These are phyloP conservation scores for Cairina moschata DNA, from an alignment of 2,113 vertebrate species.

Conservation along the genomic window DNA sequence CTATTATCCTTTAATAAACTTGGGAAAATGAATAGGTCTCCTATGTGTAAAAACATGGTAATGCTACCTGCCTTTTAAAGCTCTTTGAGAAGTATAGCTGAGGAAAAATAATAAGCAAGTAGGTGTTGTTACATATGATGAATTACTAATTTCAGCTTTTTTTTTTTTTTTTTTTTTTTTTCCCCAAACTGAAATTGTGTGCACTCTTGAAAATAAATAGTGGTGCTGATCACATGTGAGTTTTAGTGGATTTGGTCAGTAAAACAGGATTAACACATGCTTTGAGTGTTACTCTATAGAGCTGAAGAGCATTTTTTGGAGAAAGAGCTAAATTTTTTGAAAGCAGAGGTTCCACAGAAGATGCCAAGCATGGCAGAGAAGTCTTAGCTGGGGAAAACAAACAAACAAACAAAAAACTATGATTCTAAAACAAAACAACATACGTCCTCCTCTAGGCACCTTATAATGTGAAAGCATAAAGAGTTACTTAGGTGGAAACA, in stretches of 20 bases:
- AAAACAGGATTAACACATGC: background rate
- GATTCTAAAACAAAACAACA: background rate
- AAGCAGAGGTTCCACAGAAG: background rate
- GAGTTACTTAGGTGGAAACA: background rate
- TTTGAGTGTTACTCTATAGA: background rate
- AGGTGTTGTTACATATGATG: background rate
- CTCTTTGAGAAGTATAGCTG: background rate
- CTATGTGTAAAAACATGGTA: background rate
- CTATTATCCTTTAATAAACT: background rate
- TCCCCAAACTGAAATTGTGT: background rate
- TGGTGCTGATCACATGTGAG: background rate
- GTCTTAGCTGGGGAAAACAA: background rate
- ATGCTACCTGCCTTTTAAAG: background rate
- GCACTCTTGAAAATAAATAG: background rate
- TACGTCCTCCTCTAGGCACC: background rate
- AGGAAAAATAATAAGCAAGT: background rate
- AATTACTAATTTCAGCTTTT: background rate
- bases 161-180: too few relatives aligned
- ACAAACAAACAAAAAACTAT: background rate
- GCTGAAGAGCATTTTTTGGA: background rate
- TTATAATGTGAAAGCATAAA: background rate
- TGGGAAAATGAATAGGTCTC: background rate
- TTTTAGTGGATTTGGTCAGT: background rate
- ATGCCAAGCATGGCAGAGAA: background rate
- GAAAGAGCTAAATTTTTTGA: background rate